Evolutionary conservation across 1,140 invertebrate genomes (phyloP), one percentile per base, ranked within the genome.

Genomic region (Temnothorax curvispinosus): DNA sequence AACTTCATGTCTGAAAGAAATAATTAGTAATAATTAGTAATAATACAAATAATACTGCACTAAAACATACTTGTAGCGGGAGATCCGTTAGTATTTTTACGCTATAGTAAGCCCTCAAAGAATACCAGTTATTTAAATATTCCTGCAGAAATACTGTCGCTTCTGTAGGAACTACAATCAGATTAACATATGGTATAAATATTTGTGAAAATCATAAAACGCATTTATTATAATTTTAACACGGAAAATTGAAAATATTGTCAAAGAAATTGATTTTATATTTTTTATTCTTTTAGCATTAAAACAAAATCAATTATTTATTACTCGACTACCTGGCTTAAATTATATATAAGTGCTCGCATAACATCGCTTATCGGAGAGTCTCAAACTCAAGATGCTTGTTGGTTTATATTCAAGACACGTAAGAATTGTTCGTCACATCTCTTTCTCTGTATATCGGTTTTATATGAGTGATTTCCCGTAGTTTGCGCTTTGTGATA

Each of bases 61-160:
- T 18, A 65, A 3, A 64, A 69, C 92, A 92, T 93, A 99, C 97
- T 96, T 98, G 98, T 91, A 99, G 96, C 3, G 98, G 98, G 88
- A 99, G 93, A 94, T 99, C 98, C 0, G 98, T 97, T 75, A 98
- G 93, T n/a, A 98, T 96, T 95, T 98, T 98, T 4, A 98, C 97
- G 18, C 97, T 94, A 89, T 98, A 98, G 93, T 99, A 99, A 0
- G 97, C 96, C 65, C 96, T 96, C 6, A 98, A 94, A 18, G 97
- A 97, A 93, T 99, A 99, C 98, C 98, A 99, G 92, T 98, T 98
- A 93, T 99, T 99, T 27, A 97, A 95, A 95, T 98, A 97, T 94
- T 99, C 98, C 90, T 98, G 96, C 18, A 98, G 93, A 89, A 99
- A 97, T 0, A 98, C 98, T n/a, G 96, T 95, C 87, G 98, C 97